Evolutionary conservation across 2,113 vertebrate genomes (phyloP).

Genomic region (Saccopteryx bilineata): DNA sequence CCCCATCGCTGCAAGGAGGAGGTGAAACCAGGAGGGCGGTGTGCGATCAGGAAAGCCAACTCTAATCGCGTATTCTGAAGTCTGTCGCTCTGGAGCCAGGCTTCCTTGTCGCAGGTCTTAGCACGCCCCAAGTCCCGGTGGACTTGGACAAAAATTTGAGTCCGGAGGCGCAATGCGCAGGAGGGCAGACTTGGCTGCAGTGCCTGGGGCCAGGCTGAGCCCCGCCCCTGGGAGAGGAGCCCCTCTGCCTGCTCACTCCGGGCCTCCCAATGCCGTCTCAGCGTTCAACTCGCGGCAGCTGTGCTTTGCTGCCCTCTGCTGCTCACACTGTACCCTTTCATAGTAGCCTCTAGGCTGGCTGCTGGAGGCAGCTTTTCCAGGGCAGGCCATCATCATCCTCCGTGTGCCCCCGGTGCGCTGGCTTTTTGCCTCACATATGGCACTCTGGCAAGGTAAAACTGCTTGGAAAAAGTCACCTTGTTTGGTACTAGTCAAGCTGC

Average conservation of each 20-base stretch:
- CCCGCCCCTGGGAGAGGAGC: neutral
- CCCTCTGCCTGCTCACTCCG: neutral
- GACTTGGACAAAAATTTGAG: neutral
- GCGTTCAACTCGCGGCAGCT: neutral
- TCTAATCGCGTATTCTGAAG: neutral
- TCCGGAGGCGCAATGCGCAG: neutral
- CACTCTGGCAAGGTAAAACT: neutral
- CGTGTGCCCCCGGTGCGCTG: neutral
- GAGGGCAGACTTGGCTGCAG: neutral
- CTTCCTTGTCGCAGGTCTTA: neutral
- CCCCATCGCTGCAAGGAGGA: neutral
- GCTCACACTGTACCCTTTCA: neutral
- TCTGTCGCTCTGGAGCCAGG: neutral
- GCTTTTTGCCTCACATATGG: constrained; percentile 9
- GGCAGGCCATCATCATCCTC: neutral
- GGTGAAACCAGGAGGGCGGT: neutral
- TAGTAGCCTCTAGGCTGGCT: neutral
- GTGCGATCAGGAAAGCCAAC: neutral
- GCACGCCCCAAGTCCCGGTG: neutral
- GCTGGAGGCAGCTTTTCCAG: neutral
- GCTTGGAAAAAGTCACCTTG: neutral
- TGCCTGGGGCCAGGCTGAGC: neutral
- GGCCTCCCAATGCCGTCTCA: neutral
- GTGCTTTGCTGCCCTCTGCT: neutral
- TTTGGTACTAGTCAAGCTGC: neutral